Base-by-base conservation (phyloP, 2,888 invertebrate species). In the Malthinus seriepunctatus region DNA sequence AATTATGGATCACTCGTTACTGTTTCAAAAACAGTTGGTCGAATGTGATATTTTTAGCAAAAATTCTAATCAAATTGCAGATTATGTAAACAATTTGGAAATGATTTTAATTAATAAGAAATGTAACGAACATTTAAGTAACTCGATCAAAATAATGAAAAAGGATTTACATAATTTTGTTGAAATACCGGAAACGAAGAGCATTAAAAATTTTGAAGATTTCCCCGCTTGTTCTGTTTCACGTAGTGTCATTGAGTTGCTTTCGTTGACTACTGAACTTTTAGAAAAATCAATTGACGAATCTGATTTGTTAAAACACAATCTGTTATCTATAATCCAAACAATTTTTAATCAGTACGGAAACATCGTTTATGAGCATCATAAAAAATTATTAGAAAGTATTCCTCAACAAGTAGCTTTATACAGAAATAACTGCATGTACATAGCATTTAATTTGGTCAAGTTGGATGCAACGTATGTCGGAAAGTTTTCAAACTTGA, bases 351-450 rank as follows among this genome's bases (percentile, higher is more conserved):
- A 89, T 70, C 80, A 89, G 67, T 96, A 93, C 76, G 84, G 87
- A 56, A 86, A 85, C 42, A 85, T 92, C 48, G 89, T 93, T 15
- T 90, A 92, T 1, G 87, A 88, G 65, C 85, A 89, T 71, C 95
- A 95, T 78, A 23, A 88, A 71, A 88, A 89, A 69, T 85, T 88
- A 66, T 81, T 96, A 56, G 86, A 89, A 71, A 90, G 88, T 1
- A 89, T 95, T 71, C 95, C 96, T 2, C 94, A 95, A 71, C 91
- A 93, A 80, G 87, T 90, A 67, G 94, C 91, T 5, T 74, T 95
- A 23, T 91, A 91, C 73, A 88, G 95, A 79, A 97, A 97, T 81
- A 96, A 97, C 78, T 95, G 95, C 75, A 88, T 91, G 87, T 96
- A 88, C 73, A 81, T 97, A 8, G 87, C 91, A 0, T 90, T 94